phyloP scores from a whole-genome alignment of 2,113 vertebrate genomes.

The Dryoscopus gambensis region DNA sequence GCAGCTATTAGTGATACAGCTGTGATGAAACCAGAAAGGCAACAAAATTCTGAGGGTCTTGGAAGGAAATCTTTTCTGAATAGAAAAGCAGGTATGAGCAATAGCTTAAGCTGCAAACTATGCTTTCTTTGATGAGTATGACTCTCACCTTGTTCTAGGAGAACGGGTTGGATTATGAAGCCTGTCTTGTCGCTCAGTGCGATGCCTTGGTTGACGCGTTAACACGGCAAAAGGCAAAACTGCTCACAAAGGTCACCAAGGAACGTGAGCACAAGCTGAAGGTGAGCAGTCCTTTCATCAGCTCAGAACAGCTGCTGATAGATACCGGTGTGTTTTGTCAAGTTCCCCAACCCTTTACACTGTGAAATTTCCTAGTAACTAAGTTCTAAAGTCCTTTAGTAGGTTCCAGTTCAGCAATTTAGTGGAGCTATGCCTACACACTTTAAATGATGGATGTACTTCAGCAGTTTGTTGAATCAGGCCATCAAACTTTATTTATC shows the following conservation, averaged over 20 bases:
- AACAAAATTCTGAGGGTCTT: neutral
- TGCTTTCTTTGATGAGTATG: neutral
- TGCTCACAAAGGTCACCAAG: conserved; percentile 97
- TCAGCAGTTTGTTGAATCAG: neutral
- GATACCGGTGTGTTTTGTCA: neutral
- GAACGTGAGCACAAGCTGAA: conserved; percentile 96
- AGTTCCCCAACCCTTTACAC: neutral
- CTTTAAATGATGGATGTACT: neutral
- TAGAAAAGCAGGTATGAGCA: neutral
- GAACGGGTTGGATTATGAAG: conserved; percentile 93
- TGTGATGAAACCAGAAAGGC: neutral
- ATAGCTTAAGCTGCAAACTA: neutral
- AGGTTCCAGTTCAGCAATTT: neutral
- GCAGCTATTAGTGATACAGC: neutral
- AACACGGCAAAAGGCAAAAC: conserved; percentile 94
- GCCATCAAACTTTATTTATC: neutral
- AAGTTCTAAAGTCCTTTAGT: neutral
- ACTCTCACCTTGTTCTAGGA: conserved; percentile 74
- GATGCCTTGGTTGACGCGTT: conserved; percentile 95
- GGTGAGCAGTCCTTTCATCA: conserved; percentile 69
- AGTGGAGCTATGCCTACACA: neutral
- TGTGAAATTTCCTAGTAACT: neutral
- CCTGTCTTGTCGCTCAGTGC: conserved; percentile 95
- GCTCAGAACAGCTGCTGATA: neutral
- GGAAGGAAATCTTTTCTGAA: neutral